Evolutionary conservation across 2,797 vertebrate genomes (phyloP), one percentile per base, ranked within the genome.

Genomic region (Apodemus agrarius): DNA sequence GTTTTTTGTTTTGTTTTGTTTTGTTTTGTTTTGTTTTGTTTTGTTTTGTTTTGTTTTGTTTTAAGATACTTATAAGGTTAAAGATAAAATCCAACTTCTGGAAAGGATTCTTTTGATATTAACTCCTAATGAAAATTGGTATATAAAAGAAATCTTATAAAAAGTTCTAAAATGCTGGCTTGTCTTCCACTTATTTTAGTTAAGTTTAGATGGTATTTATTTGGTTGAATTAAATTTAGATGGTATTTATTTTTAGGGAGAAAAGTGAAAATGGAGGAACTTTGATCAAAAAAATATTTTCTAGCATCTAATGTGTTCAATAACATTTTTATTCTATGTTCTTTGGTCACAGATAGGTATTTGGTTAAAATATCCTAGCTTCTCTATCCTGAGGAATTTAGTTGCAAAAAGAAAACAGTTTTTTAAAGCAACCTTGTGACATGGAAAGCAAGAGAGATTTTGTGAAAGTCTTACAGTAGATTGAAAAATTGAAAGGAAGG

Each of bases 131-230:
- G 75, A 88, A 14, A 69, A 72, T 75, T 95, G 26, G 10, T 75
- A 43, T 65, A 90, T 49, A 46, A 85, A 78, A 67, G 84, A 93
- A 90, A 67, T 46, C 37, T 90, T 82, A 84, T 63, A 26, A 65
- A 80, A 92, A 78, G 24, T 88, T 90, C 1, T 26, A 78, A 49
- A 90, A 54, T 76, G 46, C 31, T 63, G 52, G 16, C n/a, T 95
- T 95, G 43, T 80, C 16, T 90, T 90, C 87, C 37, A 72, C 91
- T 94, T 93, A 85, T 84, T 97, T 96, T 52, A 87, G 16, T 94
- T 89, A 89, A 40, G 75, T 72, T 79, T 91, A 96, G 40, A 40
- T 14, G 81, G 29, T 19, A 76, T 93, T 91, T 92, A 85, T 84
- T 97, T 96, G 13, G 4, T 85, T 90, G 59, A 84, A 12, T 94